Evolutionary conservation across 2,888 invertebrate species (phyloP).

Genomic region (Eupithecia centaureata): DNA sequence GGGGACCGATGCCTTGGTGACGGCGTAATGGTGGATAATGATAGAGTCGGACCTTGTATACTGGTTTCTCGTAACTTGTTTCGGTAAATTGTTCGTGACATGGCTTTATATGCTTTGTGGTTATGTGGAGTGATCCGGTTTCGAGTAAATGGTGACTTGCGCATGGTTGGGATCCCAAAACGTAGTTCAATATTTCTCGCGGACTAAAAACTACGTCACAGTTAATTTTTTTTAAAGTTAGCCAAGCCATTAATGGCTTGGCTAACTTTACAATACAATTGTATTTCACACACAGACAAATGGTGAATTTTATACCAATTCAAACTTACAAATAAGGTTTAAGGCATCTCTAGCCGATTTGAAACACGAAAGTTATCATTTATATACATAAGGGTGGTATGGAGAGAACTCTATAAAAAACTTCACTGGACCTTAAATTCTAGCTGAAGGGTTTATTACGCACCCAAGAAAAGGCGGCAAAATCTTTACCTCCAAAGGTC

Average conservation of each 20-base stretch:
- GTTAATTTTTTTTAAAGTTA: not conserved
- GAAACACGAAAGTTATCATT: not conserved
- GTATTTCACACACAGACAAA: not conserved
- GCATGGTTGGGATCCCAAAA: not conserved
- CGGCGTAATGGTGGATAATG: slow-evolving; percentile 79
- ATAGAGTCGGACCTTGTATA: slow-evolving; percentile 56
- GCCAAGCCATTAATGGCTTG: too few species aligned
- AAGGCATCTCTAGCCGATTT: not conserved
- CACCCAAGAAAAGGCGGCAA: slow-evolving; percentile 35
- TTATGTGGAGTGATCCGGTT: slow-evolving; percentile 31
- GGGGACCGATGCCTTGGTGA: slow-evolving; percentile 78
- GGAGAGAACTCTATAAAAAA: not conserved
- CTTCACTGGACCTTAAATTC: not conserved
- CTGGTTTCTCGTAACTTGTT: slow-evolving; percentile 51
- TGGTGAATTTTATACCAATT: not conserved
- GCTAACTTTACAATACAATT: too few species aligned
- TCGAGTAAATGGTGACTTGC: not conserved
- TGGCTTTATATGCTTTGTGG: slow-evolving; percentile 51
- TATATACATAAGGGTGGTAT: not conserved
- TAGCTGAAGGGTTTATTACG: slow-evolving; percentile 22
- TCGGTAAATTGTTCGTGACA: slow-evolving; percentile 57
- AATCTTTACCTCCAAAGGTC: slow-evolving; percentile 63
- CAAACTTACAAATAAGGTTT: not conserved
- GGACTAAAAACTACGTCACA: too few species aligned
- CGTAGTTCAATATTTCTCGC: too few species aligned